Percentiles rank a stretch among this genome's conserved stretches.
Conservation (phyloP, 2,888 invertebrate genomes). For the Globia sparganii region DNA sequence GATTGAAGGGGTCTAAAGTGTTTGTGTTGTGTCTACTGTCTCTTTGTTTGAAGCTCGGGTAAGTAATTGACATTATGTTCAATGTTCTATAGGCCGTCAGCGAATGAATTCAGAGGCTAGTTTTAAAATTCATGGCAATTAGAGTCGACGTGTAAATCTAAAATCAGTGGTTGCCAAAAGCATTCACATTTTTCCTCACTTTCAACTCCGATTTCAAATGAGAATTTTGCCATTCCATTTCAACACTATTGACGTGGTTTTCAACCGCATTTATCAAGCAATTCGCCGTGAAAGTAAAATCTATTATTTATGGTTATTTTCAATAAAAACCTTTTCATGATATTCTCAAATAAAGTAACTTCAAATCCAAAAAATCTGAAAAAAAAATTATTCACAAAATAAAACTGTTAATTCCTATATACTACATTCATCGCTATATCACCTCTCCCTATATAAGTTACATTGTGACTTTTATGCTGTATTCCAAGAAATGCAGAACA, state of each 20-base stretch:
- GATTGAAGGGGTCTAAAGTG: conserved; percentile 62
- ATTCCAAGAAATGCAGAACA: conserved; percentile 7
- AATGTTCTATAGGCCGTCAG: conserved; percentile 21
- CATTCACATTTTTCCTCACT: conserved; percentile 30
- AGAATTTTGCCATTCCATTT: conserved; percentile 17
- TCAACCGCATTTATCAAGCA: background rate
- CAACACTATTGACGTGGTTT: conserved; percentile 16
- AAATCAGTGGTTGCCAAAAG: conserved; percentile 37
- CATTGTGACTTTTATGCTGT: background rate
- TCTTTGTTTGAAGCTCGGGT: conserved; percentile 35
- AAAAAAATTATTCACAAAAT: background rate
- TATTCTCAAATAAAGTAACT: background rate
- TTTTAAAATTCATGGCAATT: conserved; percentile 45
- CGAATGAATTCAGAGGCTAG: conserved; percentile 5
- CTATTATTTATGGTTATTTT: background rate
- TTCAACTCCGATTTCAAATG: conserved; percentile 23
- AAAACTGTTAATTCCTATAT: background rate
- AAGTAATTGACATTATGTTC: conserved; percentile 55
- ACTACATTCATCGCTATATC: background rate
- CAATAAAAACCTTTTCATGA: background rate
- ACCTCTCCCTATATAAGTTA: background rate
- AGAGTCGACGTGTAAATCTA: conserved; percentile 15
- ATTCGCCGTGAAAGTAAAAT: conserved; percentile 7
- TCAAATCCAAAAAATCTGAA: background rate
- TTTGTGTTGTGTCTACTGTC: conserved; percentile 60